Conservation (phyloP, 2,888 invertebrate species). For the Bruchidius siliquastri region DNA sequence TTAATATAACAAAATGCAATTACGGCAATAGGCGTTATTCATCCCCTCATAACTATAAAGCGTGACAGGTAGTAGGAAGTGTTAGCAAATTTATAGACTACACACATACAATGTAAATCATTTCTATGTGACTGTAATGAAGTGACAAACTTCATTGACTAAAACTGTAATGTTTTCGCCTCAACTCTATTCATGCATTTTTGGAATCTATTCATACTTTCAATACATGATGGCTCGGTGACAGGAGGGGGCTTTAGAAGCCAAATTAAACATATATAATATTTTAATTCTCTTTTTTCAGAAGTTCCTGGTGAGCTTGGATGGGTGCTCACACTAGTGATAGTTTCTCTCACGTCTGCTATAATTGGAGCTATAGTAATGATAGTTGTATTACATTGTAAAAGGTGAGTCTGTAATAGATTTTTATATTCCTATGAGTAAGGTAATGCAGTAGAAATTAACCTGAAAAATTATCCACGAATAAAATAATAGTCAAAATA, state of each 20-base stretch:
- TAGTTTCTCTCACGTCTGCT: conserved; percentile 67
- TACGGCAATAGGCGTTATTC: not conserved
- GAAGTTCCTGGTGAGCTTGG: conserved; percentile 60
- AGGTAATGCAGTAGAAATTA: not conserved
- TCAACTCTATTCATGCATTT: too few relatives aligned
- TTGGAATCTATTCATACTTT: too few relatives aligned
- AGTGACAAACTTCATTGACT: too few relatives aligned
- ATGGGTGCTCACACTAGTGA: conserved; percentile 65
- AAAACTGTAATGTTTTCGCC: too few relatives aligned
- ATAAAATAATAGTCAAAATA: too few relatives aligned
- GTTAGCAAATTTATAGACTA: not conserved
- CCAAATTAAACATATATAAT: too few relatives aligned
- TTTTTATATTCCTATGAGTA: not conserved
- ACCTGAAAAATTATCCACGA: too few relatives aligned
- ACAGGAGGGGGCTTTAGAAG: too few relatives aligned
- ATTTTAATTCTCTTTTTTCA: conserved; percentile 40
- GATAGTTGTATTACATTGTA: conserved; percentile 65
- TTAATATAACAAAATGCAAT: not conserved
- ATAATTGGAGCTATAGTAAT: conserved; percentile 67
- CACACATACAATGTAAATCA: not conserved
- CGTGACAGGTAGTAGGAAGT: not conserved
- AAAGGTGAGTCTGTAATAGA: conserved; percentile 41
- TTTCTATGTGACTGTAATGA: not conserved
- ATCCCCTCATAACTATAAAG: not conserved
- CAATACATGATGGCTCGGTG: too few relatives aligned